A percentile compares a stretch with the other conserved stretches of the same genome.
Evolutionary conservation across 2,113 vertebrate genomes (phyloP).

Genomic region (Mus pahari): DNA sequence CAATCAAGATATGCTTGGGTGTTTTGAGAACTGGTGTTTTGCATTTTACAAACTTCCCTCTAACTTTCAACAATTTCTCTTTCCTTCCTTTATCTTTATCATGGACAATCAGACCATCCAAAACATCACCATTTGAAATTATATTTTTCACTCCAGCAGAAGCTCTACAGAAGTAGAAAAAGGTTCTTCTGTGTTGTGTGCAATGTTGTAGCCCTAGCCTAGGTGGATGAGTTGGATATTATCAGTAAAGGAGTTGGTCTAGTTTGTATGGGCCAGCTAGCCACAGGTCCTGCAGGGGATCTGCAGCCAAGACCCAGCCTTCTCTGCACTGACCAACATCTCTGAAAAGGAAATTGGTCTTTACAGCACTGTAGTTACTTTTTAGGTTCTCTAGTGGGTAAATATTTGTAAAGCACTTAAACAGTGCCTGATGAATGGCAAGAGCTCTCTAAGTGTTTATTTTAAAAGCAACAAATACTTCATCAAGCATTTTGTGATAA

Average conservation of each 20-base stretch:
- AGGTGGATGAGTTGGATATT: constrained; percentile 33
- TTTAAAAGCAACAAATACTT: constrained; percentile 68
- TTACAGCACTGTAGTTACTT: constrained; percentile 60
- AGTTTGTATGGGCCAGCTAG: constrained; percentile 60
- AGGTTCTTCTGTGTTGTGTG: background rate
- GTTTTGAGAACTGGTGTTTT: background rate
- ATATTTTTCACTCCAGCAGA: background rate
- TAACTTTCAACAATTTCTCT: background rate
- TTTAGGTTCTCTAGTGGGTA: constrained; percentile 65
- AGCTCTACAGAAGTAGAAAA: background rate
- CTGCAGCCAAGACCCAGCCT: constrained; percentile 46
- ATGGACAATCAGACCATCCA: background rate
- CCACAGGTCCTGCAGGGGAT: constrained; percentile 24
- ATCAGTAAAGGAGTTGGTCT: background rate
- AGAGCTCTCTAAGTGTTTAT: constrained; percentile 57
- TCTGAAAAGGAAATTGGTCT: constrained; percentile 70
- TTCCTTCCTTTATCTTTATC: constrained; percentile 6
- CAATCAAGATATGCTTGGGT: background rate
- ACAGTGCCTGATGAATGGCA: background rate
- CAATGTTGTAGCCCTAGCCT: background rate
- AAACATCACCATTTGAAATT: background rate
- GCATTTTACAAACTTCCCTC: background rate
- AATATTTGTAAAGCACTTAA: constrained; percentile 66
- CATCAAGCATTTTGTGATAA: constrained; percentile 59
- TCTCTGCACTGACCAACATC: background rate